Evolutionary conservation across 2,888 invertebrate genomes (phyloP).

Genomic region (Yponomeuta sedellus): DNA sequence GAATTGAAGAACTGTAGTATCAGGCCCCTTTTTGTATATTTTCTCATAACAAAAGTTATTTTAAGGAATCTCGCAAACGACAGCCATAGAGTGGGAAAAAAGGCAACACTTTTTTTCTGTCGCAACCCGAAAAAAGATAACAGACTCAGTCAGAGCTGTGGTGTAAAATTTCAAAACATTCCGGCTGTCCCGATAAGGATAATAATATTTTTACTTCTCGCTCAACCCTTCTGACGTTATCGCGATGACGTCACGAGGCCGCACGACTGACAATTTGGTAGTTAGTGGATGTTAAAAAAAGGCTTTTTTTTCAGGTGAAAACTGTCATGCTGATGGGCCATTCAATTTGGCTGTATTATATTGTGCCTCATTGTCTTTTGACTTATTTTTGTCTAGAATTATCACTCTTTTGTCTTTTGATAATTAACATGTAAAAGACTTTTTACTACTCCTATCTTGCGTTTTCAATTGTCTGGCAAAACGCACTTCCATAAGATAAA

Average conservation of each 20-base stretch:
- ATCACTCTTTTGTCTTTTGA: no score
- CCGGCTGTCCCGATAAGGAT: conserved; percentile 43
- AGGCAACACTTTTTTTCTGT: background rate
- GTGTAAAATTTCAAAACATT: conserved; percentile 11
- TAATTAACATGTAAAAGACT: no score
- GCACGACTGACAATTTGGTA: conserved; percentile 7
- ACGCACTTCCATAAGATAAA: no score
- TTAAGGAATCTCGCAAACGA: background rate
- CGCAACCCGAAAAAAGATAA: background rate
- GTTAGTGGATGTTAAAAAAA: background rate
- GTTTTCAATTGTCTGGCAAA: no score
- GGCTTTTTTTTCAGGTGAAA: background rate
- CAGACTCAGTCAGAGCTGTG: background rate
- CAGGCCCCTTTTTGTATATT: no score
- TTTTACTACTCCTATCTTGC: no score
- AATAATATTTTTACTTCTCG: conserved; percentile 42
- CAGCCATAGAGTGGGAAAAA: background rate
- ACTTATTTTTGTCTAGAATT: background rate
- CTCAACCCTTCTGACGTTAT: conserved; percentile 70
- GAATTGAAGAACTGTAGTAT: no score
- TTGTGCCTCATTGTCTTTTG: background rate
- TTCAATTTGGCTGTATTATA: background rate
- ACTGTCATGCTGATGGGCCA: background rate
- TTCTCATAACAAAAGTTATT: no score
- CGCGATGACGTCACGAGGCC: conserved; percentile 52